Evolutionary conservation across 2,888 invertebrate genomes (phyloP).

Genomic region (Acanthopleura granulata): DNA sequence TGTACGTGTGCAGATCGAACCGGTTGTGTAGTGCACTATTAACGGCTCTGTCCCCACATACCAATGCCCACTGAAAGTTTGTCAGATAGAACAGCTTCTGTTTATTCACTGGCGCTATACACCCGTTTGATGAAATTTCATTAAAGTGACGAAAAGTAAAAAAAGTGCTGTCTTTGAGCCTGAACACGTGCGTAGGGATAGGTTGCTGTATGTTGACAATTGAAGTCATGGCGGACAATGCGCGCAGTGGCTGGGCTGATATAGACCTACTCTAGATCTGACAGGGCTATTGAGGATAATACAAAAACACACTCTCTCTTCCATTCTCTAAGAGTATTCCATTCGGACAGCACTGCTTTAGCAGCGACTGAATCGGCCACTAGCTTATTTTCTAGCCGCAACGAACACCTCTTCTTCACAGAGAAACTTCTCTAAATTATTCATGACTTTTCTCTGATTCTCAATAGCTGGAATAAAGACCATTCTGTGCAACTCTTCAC

Average conservation of each 20-base stretch:
- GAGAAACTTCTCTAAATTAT: constrained; percentile 9
- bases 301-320: constrained; percentile 11
- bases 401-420: neutral
- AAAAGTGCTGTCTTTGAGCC: neutral
- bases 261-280: neutral
- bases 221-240: constrained; percentile 2
- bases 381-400: constrained; percentile 9
- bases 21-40: too few relatives aligned
- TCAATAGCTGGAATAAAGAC: neutral
- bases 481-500: neutral
- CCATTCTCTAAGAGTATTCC: neutral
- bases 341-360: too few relatives aligned
- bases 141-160: constrained; percentile 5
- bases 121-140: constrained; percentile 11
- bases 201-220: neutral
- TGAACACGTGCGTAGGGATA: constrained; percentile 16
- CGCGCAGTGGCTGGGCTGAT: neutral
- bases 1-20: too few relatives aligned
- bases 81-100: too few relatives aligned
- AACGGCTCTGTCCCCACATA: too few relatives aligned
- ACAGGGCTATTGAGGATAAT: neutral
- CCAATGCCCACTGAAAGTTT: too few relatives aligned
- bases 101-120: too few relatives aligned
- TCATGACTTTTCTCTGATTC: constrained; percentile 4
- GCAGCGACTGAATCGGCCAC: neutral